Evolutionary conservation across 2,888 invertebrate species (phyloP).

Genomic region (Cephus pulcher): DNA sequence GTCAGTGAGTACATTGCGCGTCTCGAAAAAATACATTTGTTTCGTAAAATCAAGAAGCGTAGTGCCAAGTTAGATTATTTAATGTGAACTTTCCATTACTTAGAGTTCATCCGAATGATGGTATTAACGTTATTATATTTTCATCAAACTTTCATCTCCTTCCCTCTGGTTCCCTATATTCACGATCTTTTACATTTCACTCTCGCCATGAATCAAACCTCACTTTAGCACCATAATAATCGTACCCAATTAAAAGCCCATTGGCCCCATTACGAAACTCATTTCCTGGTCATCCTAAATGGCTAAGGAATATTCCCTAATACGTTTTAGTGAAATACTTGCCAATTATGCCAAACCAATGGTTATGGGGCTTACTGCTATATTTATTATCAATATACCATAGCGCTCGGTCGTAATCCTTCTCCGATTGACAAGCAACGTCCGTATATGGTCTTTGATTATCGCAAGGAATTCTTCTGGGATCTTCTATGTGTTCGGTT

Average conservation of each 20-base stretch:
- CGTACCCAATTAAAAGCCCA: constrained; percentile 53
- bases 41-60: neutral
- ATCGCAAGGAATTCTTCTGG: neutral
- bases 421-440: neutral
- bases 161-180: neutral
- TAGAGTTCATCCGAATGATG: neutral
- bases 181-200: constrained; percentile 12
- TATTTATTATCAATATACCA: neutral
- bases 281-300: neutral
- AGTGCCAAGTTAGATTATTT: neutral
- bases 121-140: neutral
- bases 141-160: neutral
- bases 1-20: constrained; percentile 72
- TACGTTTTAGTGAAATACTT: neutral
- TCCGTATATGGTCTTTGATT: neutral
- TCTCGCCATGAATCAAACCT: neutral
- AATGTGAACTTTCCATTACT: neutral
- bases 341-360: neutral
- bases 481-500: neutral
- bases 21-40: neutral
- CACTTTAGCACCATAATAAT: constrained; percentile 48
- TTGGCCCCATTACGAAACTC: constrained; percentile 18
- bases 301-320: neutral
- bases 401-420: neutral
- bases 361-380: neutral